Base-by-base conservation (phyloP, 2,113 vertebrate genomes). In the Agapornis roseicollis region DNA sequence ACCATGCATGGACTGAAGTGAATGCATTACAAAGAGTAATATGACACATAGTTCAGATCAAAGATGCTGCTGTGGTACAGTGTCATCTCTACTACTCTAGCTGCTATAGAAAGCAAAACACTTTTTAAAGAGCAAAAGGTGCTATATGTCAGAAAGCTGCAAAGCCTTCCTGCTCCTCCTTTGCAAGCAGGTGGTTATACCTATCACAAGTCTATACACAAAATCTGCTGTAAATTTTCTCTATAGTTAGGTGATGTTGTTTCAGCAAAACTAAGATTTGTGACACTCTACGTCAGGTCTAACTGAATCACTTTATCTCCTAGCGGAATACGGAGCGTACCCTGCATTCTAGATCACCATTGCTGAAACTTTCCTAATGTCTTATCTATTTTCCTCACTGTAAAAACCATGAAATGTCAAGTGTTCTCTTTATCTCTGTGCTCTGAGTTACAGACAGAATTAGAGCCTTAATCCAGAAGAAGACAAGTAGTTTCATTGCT, bases 11-110 rank as follows among this genome's bases (percentile, higher is more conserved):
- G 78, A 93, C 52, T 93, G 89, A 96, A 95, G 72, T 39, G 72
- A 81, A 42, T 52, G 68, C 19, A 5, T 28, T 39, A 76, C 33
- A 69, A 86, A 88, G 74, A 83, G 72, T 88, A 94, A 93, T 60
- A 81, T 13, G 35, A 84, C 89, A 94, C 61, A 85, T 61, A 87
- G 69, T 76, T 94, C 92, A 94, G 49, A 83, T 95, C 94, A 96
- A 85, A 93, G 90, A 66, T 66, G 58, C 52, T 90, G 69, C 70
- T 95, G 79, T 6, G 65, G 77, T 90, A 78, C 77, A 92, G 71
- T 35, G 56, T 68, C 87, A 66, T 88, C 87, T 78, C 56, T 58
- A 63, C 73, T 64, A 16, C 31, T 91, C 80, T 65, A 81, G 83
- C 66, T 89, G 53, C 77, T 80, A 42, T 10, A 60, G 82, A 79